Evolutionary conservation across 1,140 invertebrate species (phyloP), one percentile per base, ranked within the genome.

Genomic region (Habropoda laboriosa): DNA sequence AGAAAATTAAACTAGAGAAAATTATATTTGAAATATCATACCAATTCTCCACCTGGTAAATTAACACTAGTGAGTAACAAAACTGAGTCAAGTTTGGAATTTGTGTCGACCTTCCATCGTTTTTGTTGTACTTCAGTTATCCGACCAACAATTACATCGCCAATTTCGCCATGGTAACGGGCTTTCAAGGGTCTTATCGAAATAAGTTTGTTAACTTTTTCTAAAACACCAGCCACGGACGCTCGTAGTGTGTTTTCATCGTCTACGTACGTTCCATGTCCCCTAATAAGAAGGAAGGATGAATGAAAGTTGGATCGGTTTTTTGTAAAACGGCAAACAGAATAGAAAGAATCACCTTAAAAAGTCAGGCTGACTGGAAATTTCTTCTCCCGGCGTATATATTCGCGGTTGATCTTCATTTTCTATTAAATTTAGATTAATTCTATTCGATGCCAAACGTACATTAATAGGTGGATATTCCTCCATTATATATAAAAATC

Each of bases 71-170:
- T 98, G 32, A 99, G 92, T 70, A 97, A 93, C 5, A 99, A 93
- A 55, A 97, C 94, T 7, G 98, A 97, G 92, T 99, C 97, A 24
- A 99, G 91, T 86, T 98, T 95, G 0, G 98, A 96, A 93, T 98
- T 98, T 3, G 97, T 98, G 87, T 99, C 98, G 40, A 99, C 97
- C 94, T 98, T 98, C 98, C 98, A 99, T 85, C 98, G 93, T 89
- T 97, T 97, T 86, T 98, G 96, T 90, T 97, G 96, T 1, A 98
- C 96, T 92, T 99, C 98, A 0, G 97, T 95, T 24, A 99, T 97
- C 76, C 99, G 94, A 0, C 98, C 99, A 53, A 99, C 96, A 49
- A 99, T 95, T 24, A 99, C 98, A 94, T 99, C 99, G 0, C 99
- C 99, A 75, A 99, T 97, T 93, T 99, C 98, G 12, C 99, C 98